Evolutionary conservation across 2,113 vertebrate genomes (phyloP), one percentile per base, ranked within the genome.

Genomic region (Passer montanus): DNA sequence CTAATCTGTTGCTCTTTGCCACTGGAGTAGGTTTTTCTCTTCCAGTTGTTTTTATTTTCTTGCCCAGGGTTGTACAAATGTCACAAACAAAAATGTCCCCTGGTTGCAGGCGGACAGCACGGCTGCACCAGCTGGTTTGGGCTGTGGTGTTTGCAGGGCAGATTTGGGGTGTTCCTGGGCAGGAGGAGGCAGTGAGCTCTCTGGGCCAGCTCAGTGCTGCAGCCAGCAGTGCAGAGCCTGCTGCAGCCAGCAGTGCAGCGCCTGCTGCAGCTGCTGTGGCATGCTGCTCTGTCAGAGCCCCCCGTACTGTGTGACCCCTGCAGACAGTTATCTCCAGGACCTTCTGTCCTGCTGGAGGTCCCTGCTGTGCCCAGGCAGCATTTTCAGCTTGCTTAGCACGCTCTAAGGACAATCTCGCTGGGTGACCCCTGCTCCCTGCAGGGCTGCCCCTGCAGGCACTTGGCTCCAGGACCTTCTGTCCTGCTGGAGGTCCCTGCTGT

Each of bases 21-120:
- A 4, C 39, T 6, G 14, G 6, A 52, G 17, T 1, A 7, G 30
- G 7, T 9, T 62, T 68, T 67, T 8, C 16, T 37, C 30, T 13
- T 16, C 2, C 0, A 2, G 0, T 14, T 26, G 4, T 1, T 18
- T 23, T 13, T 11, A 3, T 33, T 49, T 35, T 15, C 20, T 30
- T 55, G 58, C 56, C 17, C 23, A 6, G 35, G 39, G 39, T 13
- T 12, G 39, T 41, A 13, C 39, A 41, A 41, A 41, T 41, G 39
- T 41, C 39, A 41, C 39, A 41, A 41, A 41, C 39, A 37, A 37
- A 37, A 37, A 37, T 37, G 39, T 41, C 39, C 11, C 39, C 39
- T 41, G 39, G 16, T 23, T 27, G 6, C n/a, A 19, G 41, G 23
- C 15, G 9, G 4, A 0, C 8, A 2, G 3, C 46, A 4, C 19